Evolutionary conservation across 2,888 invertebrate genomes (phyloP), one percentile per base, ranked within the genome.

Genomic region (Phaedon cochleariae): DNA sequence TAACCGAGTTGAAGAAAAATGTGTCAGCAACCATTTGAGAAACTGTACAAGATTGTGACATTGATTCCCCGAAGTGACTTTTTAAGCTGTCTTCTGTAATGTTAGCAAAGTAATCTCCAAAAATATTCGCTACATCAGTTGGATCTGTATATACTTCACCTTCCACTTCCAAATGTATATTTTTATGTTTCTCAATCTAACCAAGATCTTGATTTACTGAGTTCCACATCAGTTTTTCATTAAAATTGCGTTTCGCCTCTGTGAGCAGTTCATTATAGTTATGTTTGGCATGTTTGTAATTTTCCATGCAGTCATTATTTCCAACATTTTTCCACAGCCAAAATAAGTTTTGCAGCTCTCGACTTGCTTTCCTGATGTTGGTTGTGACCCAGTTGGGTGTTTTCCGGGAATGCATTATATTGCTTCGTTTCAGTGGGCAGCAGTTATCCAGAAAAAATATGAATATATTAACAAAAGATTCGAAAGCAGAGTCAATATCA

Each of bases 361-460:
- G 31, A 34, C 53, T 53, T 15, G 31, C 53, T 31, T 34, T 15
- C 18, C 31, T 53, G 31, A 53, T 34, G 31, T 31, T 53, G 1
- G 53, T 18, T 1, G 53, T 53, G 31, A 53, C 31, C 53, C 53
- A 53, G 31, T 12, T 17, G 6, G 31, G 31, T 53, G 53, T n/a
- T 53, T 53, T 53, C 18, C 7, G n/a, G 1, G 31, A 6, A 15
- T n/a, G 31, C n/a, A 17, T 53, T 31, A 15, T 7, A 21, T 2
- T 17, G 49, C 49, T 1, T 12, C 31, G 53, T 53, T 53, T 31
- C 17, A 53, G 53, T 17, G 53, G 53, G 9, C 31, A 53, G 53
- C 53, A 53, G 31, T 53, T 53, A 53, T 53, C 53, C n/a, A 53
- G 17, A 53, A 53, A 31, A n/a, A 53, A 53, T 53, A 29, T 34